phyloP scores from a whole-genome alignment of 2,797 vertebrate genomes.

The Schizopygopsis pylzovi region DNA sequence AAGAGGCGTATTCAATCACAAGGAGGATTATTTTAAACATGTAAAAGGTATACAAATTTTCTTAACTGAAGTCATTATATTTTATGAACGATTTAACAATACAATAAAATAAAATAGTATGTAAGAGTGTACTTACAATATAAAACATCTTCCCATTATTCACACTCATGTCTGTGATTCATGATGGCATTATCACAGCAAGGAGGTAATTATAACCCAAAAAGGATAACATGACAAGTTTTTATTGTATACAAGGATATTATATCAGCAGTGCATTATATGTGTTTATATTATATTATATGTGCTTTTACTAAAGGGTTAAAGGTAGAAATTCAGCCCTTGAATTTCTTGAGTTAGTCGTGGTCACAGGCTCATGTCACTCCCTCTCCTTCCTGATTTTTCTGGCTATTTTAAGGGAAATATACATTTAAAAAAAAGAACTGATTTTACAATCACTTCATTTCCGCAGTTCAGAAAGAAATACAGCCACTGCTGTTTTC shows the following conservation, averaged over 20 bases:
- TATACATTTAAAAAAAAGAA: no score
- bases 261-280: neutral
- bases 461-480: neutral
- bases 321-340: neutral
- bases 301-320: neutral
- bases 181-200: conserved; percentile 8
- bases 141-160: neutral
- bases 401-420: neutral
- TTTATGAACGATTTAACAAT: neutral
- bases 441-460: neutral
- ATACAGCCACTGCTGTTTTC: neutral
- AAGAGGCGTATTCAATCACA: neutral
- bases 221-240: neutral
- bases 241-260: neutral
- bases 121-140: neutral
- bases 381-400: neutral
- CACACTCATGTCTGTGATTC: neutral
- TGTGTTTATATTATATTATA: no score
- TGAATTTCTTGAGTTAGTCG: neutral
- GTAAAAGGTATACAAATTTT: neutral
- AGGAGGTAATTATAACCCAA: neutral
- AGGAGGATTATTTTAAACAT: neutral
- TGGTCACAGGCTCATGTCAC: neutral
- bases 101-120: neutral
- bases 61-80: neutral